Evolutionary conservation across 1,140 invertebrate genomes (phyloP).

Genomic region (Melanaphis sacchari): DNA sequence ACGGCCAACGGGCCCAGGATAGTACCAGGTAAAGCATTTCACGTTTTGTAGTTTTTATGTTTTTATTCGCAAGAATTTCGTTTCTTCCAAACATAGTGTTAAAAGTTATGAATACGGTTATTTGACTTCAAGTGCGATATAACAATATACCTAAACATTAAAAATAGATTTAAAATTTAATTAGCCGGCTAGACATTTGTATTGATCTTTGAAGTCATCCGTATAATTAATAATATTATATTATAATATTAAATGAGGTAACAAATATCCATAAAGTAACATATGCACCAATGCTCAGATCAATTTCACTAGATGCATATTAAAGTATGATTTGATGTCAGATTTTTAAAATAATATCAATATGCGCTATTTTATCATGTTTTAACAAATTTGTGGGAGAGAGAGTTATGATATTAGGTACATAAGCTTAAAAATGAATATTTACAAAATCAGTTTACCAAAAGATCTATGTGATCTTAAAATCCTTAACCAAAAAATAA

Average conservation of each 20-base stretch:
- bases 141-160: too few species aligned
- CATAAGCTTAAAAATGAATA: neutral
- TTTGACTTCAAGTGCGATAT: neutral
- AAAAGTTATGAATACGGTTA: neutral
- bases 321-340: neutral
- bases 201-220: neutral
- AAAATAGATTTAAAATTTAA: neutral
- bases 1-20: constrained; percentile 72
- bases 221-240: neutral
- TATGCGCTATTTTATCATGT: neutral
- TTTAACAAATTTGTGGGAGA: neutral
- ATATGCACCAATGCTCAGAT: too few species aligned
- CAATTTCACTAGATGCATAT: neutral
- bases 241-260: neutral
- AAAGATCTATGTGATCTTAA: neutral
- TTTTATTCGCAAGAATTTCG: neutral
- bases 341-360: neutral
- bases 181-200: neutral
- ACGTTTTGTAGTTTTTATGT: neutral
- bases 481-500: neutral
- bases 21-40: constrained; percentile 68
- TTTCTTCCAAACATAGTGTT: neutral
- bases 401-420: too few species aligned
- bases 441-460: neutral
- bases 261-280: neutral